Percentiles rank a stretch among this genome's conserved stretches.
Conservation (phyloP, 1,140 invertebrate species). For the Lepidostoma basale region DNA sequence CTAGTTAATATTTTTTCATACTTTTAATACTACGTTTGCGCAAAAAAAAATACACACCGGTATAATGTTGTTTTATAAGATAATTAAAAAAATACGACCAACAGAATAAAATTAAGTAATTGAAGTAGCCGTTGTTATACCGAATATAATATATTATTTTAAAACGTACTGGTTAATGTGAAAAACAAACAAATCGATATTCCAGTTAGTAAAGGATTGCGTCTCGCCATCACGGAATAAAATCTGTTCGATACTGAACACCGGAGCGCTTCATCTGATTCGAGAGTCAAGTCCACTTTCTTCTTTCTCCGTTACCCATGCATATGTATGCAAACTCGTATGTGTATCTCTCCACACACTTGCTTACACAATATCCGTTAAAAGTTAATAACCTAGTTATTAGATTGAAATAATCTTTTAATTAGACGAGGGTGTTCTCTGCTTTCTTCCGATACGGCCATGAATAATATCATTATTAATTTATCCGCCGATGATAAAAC, state of each 20-base stretch:
- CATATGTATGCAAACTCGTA: slow-evolving; percentile 22
- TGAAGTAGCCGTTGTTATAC: too few species aligned
- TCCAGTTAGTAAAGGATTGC: not conserved
- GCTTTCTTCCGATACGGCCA: not conserved
- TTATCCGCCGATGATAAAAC: not conserved
- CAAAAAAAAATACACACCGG: too few species aligned
- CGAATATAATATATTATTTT: too few species aligned
- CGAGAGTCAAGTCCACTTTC: slow-evolving; percentile 35
- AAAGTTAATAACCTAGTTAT: not conserved
- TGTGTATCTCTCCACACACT: not conserved
- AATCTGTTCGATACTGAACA: not conserved
- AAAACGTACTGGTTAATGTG: not conserved
- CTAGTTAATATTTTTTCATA: not conserved
- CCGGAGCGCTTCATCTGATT: slow-evolving; percentile 7
- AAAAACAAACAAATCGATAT: slow-evolving; percentile 4
- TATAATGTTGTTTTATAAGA: too few species aligned
- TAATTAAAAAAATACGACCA: too few species aligned
- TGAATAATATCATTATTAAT: not conserved
- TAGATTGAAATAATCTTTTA: not conserved
- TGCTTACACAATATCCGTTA: not conserved
- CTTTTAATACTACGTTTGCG: not conserved
- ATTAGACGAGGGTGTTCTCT: not conserved
- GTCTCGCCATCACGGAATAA: not conserved
- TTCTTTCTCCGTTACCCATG: slow-evolving; percentile 41
- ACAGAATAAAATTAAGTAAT: too few species aligned